Evolutionary conservation across 1,140 invertebrate genomes (phyloP).

Genomic region (Nephotettix cincticeps): DNA sequence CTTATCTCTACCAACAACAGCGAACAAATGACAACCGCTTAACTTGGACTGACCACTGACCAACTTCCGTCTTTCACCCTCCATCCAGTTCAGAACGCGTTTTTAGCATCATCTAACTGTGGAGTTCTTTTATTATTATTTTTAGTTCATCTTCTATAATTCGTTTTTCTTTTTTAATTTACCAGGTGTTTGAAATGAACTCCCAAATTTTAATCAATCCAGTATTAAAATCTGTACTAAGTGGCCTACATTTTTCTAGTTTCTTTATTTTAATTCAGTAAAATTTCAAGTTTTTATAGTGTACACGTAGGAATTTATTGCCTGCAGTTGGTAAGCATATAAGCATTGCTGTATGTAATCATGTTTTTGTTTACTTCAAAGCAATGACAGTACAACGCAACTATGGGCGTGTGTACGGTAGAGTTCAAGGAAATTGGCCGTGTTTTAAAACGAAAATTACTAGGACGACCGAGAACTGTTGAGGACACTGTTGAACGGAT

Average conservation of each 20-base stretch:
- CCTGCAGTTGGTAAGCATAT: background rate
- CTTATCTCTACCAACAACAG: too few relatives aligned
- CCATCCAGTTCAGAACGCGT: too few relatives aligned
- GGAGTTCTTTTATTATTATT: too few relatives aligned
- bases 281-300: background rate
- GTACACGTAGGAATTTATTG: background rate
- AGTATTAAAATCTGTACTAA: background rate
- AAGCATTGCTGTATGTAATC: background rate
- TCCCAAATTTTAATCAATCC: slow-evolving; percentile 1
- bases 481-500: slow-evolving; percentile 2
- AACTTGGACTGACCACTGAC: too few relatives aligned
- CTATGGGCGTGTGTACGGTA: background rate
- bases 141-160: too few relatives aligned
- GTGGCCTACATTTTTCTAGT: background rate
- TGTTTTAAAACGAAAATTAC: background rate
- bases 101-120: too few relatives aligned
- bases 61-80: too few relatives aligned
- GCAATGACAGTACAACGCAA: background rate
- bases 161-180: too few relatives aligned
- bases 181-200: background rate
- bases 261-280: background rate
- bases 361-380: background rate
- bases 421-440: background rate
- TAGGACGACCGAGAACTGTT: background rate
- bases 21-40: too few relatives aligned